Conservation (phyloP, 2,888 invertebrate species). For the Encarsia formosa region DNA sequence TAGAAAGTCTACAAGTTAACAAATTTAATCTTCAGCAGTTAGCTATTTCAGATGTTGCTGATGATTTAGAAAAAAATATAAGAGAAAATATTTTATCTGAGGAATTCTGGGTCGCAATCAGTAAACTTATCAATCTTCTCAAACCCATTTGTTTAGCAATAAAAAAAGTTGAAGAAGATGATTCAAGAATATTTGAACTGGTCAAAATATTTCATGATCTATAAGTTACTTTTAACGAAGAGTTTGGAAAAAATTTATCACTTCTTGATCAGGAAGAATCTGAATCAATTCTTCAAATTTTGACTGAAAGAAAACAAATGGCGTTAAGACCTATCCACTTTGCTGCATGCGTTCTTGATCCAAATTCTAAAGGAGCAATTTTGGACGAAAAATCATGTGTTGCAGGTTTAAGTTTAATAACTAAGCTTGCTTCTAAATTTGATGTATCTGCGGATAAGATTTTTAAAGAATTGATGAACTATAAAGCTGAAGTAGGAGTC, state of each 20-base stretch:
- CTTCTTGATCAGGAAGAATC: not conserved
- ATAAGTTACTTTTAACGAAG: not conserved
- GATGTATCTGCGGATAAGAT: not conserved
- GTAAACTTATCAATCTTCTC: too few species aligned
- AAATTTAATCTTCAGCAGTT: too few species aligned
- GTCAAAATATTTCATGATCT: conserved; percentile 14
- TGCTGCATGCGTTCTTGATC: conserved; percentile 21
- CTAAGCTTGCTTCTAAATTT: not conserved
- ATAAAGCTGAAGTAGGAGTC: not conserved
- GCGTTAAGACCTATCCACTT: conserved; percentile 19
- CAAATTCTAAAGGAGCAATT: conserved; percentile 10
- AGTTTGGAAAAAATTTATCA: not conserved
- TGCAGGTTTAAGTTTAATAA: not conserved
- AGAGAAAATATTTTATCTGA: too few species aligned
- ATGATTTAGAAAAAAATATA: too few species aligned
- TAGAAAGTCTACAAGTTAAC: too few species aligned
- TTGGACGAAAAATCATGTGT: not conserved
- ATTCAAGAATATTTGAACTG: conserved; percentile 16
- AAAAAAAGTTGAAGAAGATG: conserved; percentile 20
- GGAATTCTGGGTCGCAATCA: too few species aligned
- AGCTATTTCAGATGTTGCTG: too few species aligned
- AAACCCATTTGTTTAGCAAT: conserved; percentile 15
- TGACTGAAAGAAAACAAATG: not conserved
- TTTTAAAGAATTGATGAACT: not conserved
- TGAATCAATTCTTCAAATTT: not conserved